Conservation (phyloP, 2,797 vertebrate genomes). For the Thunnus albacares region DNA sequence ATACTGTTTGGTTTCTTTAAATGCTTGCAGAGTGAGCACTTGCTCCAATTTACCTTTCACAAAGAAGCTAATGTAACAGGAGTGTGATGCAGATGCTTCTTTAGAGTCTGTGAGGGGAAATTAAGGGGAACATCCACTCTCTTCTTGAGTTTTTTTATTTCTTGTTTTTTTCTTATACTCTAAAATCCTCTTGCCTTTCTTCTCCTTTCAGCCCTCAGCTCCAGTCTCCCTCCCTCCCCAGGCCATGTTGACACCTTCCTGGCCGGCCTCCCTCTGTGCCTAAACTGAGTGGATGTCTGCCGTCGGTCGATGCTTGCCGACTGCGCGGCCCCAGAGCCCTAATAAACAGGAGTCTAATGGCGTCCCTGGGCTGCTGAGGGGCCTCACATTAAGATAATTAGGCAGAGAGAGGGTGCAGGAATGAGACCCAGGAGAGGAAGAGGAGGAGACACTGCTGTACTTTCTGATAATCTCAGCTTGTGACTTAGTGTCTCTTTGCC, state of each 20-base stretch:
- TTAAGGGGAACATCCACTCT: not conserved
- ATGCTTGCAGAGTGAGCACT: conserved; percentile 1
- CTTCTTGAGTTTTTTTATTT: not conserved
- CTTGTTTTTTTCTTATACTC: conserved; percentile 20
- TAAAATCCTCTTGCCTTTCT: conserved; percentile 3
- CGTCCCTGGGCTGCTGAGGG: conserved; percentile 64
- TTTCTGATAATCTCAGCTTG: conserved; percentile 37
- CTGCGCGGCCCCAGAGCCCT: conserved; percentile 54
- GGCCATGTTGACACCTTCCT: conserved; percentile 50
- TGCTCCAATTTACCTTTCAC: conserved; percentile 30
- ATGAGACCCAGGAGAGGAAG: conserved; percentile 57
- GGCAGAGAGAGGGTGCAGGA: conserved; percentile 59
- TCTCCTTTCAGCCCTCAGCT: conserved; percentile 8
- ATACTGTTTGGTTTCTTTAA: conserved; percentile 30
- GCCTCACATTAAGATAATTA: conserved; percentile 75
- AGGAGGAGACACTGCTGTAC: conserved; percentile 38
- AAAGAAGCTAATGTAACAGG: conserved; percentile 17
- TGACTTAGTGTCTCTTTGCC: conserved; percentile 38
- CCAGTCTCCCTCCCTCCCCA: not conserved
- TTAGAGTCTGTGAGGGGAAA: conserved; percentile 9
- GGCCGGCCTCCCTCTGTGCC: conserved; percentile 38
- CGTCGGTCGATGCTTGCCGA: conserved; percentile 44
- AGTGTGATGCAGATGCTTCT: conserved; percentile 6
- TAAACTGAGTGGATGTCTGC: conserved; percentile 46
- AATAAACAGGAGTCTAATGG: conserved; percentile 76